phyloP scores from a whole-genome alignment of 2,797 vertebrate species.

The Alca torda region DNA sequence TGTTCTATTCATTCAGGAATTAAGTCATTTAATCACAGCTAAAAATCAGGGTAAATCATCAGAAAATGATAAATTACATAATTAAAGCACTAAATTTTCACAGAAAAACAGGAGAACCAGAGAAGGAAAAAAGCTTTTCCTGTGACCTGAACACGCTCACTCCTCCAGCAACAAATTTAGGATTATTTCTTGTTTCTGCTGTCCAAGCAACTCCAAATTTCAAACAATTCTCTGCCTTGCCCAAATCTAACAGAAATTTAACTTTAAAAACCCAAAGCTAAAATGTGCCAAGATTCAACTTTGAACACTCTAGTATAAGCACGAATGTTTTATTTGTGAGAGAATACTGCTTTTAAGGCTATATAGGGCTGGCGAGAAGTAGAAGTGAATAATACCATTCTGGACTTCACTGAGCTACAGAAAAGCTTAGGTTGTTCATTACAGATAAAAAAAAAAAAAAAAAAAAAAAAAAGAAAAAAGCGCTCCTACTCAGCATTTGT shows the following conservation, averaged over 20 bases:
- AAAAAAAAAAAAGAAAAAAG: background rate
- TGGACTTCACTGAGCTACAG: background rate
- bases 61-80: slow-evolving; percentile 39
- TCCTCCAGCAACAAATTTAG: background rate
- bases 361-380: background rate
- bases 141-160: background rate
- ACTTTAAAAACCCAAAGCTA: background rate
- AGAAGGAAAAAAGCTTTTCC: background rate
- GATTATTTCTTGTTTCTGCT: slow-evolving; percentile 2
- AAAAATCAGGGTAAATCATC: slow-evolving; percentile 37
- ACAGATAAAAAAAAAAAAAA: background rate
- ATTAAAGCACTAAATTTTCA: background rate
- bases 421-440: background rate
- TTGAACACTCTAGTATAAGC: background rate
- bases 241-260: background rate
- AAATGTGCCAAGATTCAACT: background rate
- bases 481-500: background rate
- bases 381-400: background rate
- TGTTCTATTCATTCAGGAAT: slow-evolving; percentile 8
- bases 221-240: background rate
- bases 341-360: background rate
- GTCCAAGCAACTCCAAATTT: background rate
- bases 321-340: background rate
- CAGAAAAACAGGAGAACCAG: background rate
- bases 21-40: slow-evolving; percentile 15